Base-by-base conservation (phyloP, 1,140 invertebrate species). In the Proctacanthus coquilletti region DNA sequence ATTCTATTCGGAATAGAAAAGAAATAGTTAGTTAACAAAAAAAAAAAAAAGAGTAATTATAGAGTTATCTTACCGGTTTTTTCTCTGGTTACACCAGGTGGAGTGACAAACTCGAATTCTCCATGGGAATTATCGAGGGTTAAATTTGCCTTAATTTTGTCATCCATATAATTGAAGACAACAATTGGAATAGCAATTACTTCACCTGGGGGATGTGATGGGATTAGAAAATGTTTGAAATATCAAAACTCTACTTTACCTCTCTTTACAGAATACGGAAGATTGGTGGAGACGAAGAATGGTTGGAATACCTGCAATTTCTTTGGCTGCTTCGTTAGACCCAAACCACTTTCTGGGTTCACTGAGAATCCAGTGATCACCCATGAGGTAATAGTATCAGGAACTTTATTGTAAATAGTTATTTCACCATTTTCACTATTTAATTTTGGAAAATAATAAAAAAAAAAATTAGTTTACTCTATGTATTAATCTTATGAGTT, bases 381-480 rank as follows among this genome's bases (percentile, higher is more conserved):
- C 89, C 92, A 97, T 2, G 85, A 87, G 1, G 87, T 94, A 9
- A 96, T 86, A 0, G 84, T 84, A 44, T 88, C 80, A 1, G 93
- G 93, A 20, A 89, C 77, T 33, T 54, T 60, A 29, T 52, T 54
- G 0, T 23, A 36, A 29, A 62, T 62, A 21, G 68, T 66, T 5
- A 52, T 45, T 0, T 31, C 42, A 0, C 44, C 42, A 1, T 8
- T 41, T 18, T 45, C 45, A 3, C 23, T 25, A 8, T 25, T 25
- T 25, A 25, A 25, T 25, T 25, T 25, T 25, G 23, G 6, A n/a
- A 8, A 25, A 25, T n/a, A 25, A 25, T 25, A 25, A 8, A 25
- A 25, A 25, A 6, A n/a, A 25, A 8, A 8, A 8, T 25, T 25
- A 25, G 6, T 25, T 25, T n/a, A 25, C 23, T 8, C 6, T 25